Evolutionary conservation across 2,888 invertebrate species (phyloP), one percentile per base, ranked within the genome.

Genomic region (Erebia epiphron): DNA sequence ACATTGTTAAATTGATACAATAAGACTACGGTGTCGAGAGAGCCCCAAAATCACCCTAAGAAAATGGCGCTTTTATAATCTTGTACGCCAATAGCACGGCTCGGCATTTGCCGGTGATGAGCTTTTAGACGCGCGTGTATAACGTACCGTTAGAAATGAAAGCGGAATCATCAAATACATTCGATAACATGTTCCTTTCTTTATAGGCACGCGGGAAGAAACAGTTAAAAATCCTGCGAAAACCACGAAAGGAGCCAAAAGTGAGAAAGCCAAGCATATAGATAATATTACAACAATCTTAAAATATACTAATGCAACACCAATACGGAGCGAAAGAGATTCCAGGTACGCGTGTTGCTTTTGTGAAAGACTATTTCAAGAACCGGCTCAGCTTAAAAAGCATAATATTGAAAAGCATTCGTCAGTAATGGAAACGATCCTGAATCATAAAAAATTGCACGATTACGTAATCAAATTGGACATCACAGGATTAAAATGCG

Each of bases 401-500:
- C 81, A 82, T 58, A 79, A 76, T 0, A 56, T 76, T 54, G 69
- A 73, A 16, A 67, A 67, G 14, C 76, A 76, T 56, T 57, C 69
- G 14, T 49, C 46, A 14, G 68, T 43, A 2, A 74, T 71, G 10
- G 58, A 35, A 21, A 71, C 68, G 41, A 73, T 69, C 58, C 71
- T 74, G 60, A 69, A 61, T 46, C 68, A 61, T 1, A 74, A 80
- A 5, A 18, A 54, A 16, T 26, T 75, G n/a, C 70, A 77, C 49
- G 77, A 80, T 21, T 82, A 82, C 54, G 72, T 76, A 0, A 76
- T 83, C 1, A 84, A 82, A 75, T 73, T 87, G 1, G 87, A 87
- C 68, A 82, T 86, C 3, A 87, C 86, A 0, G 74, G 69, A 0
- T 74, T 88, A 0, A 67, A 73, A 14, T 88, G 88, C 67, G 80